A percentile compares a stretch with the other conserved stretches of the same genome.
Evolutionary conservation across 2,888 invertebrate species (phyloP).

Genomic region (Shargacucullia verbasci): DNA sequence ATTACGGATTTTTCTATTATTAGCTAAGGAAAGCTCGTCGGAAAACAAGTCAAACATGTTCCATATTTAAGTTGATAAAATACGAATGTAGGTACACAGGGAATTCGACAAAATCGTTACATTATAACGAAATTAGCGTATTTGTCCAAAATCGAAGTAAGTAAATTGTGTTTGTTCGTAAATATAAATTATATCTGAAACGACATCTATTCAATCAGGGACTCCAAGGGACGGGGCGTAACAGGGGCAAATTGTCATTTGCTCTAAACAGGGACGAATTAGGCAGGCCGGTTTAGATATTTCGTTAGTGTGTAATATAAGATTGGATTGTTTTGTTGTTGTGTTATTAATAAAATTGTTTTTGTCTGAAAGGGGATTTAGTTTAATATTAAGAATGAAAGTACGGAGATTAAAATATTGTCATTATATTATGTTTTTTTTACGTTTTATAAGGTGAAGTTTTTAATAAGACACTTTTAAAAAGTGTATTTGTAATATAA

Average conservation of each 20-base stretch:
- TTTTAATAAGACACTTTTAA: too few relatives aligned
- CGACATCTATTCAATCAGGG: slow-evolving; percentile 41
- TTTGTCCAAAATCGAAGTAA: slow-evolving; percentile 26
- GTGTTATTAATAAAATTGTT: too few relatives aligned
- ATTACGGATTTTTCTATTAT: slow-evolving; percentile 5
- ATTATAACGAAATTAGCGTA: slow-evolving; percentile 32
- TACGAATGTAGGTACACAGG: slow-evolving; percentile 11
- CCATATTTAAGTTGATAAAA: slow-evolving; percentile 4
- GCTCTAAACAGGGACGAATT: slow-evolving; percentile 29
- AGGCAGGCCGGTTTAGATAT: background rate
- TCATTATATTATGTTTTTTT: too few relatives aligned
- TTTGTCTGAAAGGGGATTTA: too few relatives aligned
- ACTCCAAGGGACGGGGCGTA: slow-evolving; percentile 11
- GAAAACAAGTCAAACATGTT: slow-evolving; percentile 1
- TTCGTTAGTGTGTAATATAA: too few relatives aligned
- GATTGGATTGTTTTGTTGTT: too few relatives aligned
- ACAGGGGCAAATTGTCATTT: slow-evolving; percentile 40
- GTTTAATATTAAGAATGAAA: too few relatives aligned
- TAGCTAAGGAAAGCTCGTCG: background rate
- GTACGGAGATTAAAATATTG: too few relatives aligned
- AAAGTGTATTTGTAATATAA: too few relatives aligned
- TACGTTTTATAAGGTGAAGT: too few relatives aligned
- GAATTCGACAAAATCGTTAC: slow-evolving; percentile 14
- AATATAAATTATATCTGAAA: slow-evolving; percentile 45
- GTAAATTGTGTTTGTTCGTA: slow-evolving; percentile 45